Conservation (phyloP, 2,888 invertebrate genomes). For the Calliopum simillimum region DNA sequence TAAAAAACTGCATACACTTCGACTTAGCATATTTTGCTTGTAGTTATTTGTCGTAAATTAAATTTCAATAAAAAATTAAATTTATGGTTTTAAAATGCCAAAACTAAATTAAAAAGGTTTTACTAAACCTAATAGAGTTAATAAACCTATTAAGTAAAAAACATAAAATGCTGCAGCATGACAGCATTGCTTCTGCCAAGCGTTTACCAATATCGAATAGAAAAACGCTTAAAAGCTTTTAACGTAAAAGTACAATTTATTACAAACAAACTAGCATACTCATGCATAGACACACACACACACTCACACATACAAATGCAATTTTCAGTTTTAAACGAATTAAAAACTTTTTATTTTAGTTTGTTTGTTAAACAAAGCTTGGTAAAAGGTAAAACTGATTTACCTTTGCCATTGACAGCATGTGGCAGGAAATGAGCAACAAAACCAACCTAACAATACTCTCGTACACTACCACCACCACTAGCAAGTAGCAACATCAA, state of each 20-base stretch:
- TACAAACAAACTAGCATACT: not conserved
- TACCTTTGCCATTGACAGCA: slow-evolving; percentile 5
- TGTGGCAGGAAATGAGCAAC: not conserved
- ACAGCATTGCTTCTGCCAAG: not conserved
- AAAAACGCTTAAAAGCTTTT: slow-evolving; percentile 25
- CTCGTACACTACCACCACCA: not conserved
- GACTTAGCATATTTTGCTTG: no score
- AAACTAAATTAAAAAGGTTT: slow-evolving; percentile 41
- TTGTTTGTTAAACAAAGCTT: slow-evolving; percentile 27
- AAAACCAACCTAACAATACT: slow-evolving; percentile 9
- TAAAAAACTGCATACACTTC: no score
- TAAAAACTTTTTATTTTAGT: slow-evolving; percentile 30
- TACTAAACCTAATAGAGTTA: slow-evolving; percentile 33
- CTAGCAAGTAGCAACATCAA: not conserved
- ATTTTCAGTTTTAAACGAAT: slow-evolving; percentile 27
- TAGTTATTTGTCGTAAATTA: no score
- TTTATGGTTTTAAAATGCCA: not conserved
- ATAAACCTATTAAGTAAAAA: not conserved
- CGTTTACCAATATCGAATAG: no score
- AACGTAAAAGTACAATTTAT: no score
- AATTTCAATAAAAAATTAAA: no score
- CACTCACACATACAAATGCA: slow-evolving; percentile 1
- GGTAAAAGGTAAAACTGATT: not conserved
- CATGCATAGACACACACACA: not conserved
- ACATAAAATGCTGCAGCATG: not conserved